Base-by-base conservation (phyloP, 2,888 invertebrate genomes). In the Stenchaetothrips biformis region DNA sequence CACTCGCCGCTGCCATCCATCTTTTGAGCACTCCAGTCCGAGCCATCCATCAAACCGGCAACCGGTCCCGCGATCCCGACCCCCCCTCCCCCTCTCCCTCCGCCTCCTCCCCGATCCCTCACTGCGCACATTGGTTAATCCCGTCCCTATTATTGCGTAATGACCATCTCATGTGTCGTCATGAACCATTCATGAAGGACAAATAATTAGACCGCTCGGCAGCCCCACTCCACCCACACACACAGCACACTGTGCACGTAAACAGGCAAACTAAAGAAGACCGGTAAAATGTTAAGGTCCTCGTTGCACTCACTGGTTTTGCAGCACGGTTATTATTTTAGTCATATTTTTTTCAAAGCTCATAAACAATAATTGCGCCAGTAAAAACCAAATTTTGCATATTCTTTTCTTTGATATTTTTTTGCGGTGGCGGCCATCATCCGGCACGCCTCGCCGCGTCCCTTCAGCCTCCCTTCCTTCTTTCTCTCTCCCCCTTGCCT, bases 401-500 rank as follows among this genome's bases (percentile, higher is more conserved):
- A 37, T 37, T 37, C 4, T 37, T 37, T 37, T 37, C 1, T 2
- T 37, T 37, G 2, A 37, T 37, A 37, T 2, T 37, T 37, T 37
- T 37, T 37, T 37, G 37, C 37, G 37, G 37, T 37, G 37, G 37
- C 37, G 37, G 37, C 37, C 37, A 4, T 37, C 37, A 37, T 37
- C 53, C 13, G 13, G 53, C 16, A 13, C 53, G 53, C 53, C 53
- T 18, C 13, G 53, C 53, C 53, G 16, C 53, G 37, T 13, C 53
- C 53, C 53, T 53, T 13, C 53, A 53, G 16, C 53, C 53, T 4
- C 13, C 16, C 53, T 18, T 18, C 53, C 37, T 4, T 37, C 37
- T 37, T 37, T 37, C 53, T 9, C 53, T 6, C 53, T 18, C n/a
- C 25, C 67, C 7, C 67, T 74, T 81, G 80, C 81, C 77, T 81